These are phyloP conservation scores for Caretta caretta DNA, from an alignment of 2,113 vertebrate species.

Conservation along the genomic window DNA sequence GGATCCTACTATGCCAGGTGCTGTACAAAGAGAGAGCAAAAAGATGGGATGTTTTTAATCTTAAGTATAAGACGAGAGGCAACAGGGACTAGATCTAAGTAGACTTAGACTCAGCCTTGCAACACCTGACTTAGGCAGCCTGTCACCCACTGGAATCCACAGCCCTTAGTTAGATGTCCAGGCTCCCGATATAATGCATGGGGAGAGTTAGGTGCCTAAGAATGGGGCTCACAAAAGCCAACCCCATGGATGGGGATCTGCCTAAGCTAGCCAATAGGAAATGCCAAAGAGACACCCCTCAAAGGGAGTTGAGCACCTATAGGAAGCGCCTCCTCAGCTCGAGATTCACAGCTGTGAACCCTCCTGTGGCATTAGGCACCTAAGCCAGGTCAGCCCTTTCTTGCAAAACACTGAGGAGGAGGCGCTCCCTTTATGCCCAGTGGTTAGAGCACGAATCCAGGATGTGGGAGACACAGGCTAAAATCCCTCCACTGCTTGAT, in stretches of 20 bases:
- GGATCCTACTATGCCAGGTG: background rate
- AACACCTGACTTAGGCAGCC: background rate
- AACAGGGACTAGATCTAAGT: background rate
- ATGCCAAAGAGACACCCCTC: background rate
- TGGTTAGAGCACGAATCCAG: background rate
- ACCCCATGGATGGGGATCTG: background rate
- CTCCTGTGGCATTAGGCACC: no score
- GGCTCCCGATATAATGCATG: background rate
- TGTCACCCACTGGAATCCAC: background rate
- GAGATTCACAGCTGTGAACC: background rate
- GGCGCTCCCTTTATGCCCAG: no score
- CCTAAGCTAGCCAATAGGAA: background rate
- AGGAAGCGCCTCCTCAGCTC: background rate
- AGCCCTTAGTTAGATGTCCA: background rate
- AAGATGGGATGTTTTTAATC: background rate
- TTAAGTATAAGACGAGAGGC: background rate
- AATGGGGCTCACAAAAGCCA: background rate
- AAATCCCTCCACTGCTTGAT: no score
- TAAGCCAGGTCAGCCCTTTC: no score
- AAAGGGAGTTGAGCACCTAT: background rate
- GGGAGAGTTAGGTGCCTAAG: background rate
- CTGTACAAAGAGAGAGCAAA: background rate
- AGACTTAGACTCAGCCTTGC: background rate
- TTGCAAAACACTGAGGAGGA: no score
- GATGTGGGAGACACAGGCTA: background rate